Base-by-base conservation (phyloP, 2,888 invertebrate genomes). In the Silvanus unidentatus region DNA sequence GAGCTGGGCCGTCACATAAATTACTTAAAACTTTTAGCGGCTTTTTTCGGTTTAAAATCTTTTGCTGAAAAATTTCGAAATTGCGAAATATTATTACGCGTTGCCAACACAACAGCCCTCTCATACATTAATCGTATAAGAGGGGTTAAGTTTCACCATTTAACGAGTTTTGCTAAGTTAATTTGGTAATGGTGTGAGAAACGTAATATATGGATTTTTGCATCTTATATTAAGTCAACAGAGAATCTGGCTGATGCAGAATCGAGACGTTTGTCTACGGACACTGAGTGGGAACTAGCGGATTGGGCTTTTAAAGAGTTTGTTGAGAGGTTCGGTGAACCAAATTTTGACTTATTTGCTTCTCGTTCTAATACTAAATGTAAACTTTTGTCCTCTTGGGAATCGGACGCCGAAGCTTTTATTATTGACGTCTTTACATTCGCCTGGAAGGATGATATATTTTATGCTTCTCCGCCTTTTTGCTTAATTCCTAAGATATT, bases 161-260 rank as follows among this genome's bases (percentile, higher is more conserved):
- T 55, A 12, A 54, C 56, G 39, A 12, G 43, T 40, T 27, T 59
- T 29, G 45, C 50, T 32, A 43, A 50, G 27, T 39, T 48, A 6
- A 57, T 63, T 35, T 52, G 54, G 52, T 35, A 48, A 32, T 48
- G 8, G 39, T 65, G 27, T 43, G 47, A 46, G 59, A 59, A 27
- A 10, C 41, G 39, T 27, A 53, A 44, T 12, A 35, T 55, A 14
- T 52, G 44, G 45, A 43, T 55, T 11, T 44, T 45, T 42, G 53
- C 54, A 14, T 49, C 54, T 12, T 53, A 55, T 37, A 55, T 55
- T 13, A 39, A 40, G 16, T 55, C 53, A 22, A 39, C 43, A 16
- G 47, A 56, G 8, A 57, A 54, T 41, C 43, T 47, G 30, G 57
- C 55, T 10, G 54, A 52, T 44, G 16, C 16, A 28, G 49, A 44